A percentile compares a stretch with the other conserved stretches of the same genome.
Conservation (phyloP, 2,113 vertebrate genomes). For the Cynopterus brachyotis region DNA sequence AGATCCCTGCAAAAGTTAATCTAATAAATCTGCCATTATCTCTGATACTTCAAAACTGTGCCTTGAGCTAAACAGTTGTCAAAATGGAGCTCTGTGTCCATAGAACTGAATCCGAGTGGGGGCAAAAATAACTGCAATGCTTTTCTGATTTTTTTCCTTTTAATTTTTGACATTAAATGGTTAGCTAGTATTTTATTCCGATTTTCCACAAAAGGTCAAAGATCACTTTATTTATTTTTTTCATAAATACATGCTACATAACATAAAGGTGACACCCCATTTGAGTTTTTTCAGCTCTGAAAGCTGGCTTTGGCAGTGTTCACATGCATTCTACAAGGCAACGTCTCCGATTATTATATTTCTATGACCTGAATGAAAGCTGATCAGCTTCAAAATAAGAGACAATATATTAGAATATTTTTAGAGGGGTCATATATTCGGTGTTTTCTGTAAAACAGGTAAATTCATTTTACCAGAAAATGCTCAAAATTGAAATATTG, state of each 20-base stretch:
- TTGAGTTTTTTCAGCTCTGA: background rate
- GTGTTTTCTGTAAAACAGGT: background rate
- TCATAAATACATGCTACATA: background rate
- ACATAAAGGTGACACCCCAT: background rate
- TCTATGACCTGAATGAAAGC: background rate
- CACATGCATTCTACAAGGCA: background rate
- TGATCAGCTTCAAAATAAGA: background rate
- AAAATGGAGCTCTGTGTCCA: conserved; percentile 82
- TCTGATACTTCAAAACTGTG: conserved; percentile 84
- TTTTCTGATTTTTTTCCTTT: conserved; percentile 76
- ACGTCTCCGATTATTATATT: background rate
- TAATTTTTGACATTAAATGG: conserved; percentile 71
- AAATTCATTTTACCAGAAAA: background rate
- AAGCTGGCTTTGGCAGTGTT: background rate
- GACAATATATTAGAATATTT: background rate
- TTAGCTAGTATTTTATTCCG: conserved; percentile 57
- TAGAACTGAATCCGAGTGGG: conserved; percentile 71
- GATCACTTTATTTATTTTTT: background rate
- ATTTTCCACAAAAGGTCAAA: background rate
- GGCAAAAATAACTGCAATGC: conserved; percentile 73
- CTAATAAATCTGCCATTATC: conserved; percentile 86
- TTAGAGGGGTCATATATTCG: background rate
- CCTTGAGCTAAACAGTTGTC: conserved; percentile 83
- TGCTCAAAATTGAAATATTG: background rate
- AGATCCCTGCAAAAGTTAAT: conserved; percentile 84